A percentile compares a stretch with the other conserved stretches of the same genome.
These are phyloP conservation scores for Protula sp. DNA, from an alignment of 2,888 invertebrate genomes.

Conservation along the genomic window DNA sequence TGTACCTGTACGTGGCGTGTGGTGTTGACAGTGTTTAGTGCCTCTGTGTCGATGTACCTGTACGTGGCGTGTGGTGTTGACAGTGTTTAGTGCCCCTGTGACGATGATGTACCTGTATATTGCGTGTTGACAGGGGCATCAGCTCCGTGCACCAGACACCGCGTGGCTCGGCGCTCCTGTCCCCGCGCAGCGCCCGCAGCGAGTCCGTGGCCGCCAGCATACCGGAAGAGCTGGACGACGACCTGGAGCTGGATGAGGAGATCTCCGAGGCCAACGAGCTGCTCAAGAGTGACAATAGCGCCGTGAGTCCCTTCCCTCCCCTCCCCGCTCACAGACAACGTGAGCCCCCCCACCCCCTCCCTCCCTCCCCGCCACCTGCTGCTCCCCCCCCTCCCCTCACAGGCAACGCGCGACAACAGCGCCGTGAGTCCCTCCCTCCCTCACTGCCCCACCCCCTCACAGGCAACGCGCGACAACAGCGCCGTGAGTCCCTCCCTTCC, in stretches of 20 bases:
- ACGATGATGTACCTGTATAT: no score
- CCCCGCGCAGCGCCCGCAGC: conserved; percentile 18
- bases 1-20: no score
- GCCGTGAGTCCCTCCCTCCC: conserved; percentile 36
- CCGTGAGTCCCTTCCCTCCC: no score
- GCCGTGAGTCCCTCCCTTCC: conserved; percentile 36
- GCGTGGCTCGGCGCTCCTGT: conserved; percentile 12
- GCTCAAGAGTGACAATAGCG: conserved; percentile 43
- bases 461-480: conserved; percentile 46
- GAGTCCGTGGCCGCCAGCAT: conserved; percentile 29
- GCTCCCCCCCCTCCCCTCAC: background rate
- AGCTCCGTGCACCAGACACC: no score
- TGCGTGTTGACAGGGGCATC: no score
- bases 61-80: no score
- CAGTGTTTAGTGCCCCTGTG: no score
- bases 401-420: conserved; percentile 43
- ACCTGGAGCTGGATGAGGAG: conserved; percentile 43
- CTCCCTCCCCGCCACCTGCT: background rate
- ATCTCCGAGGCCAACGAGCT: conserved; percentile 43
- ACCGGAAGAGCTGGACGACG: conserved; percentile 45
- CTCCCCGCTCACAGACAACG: no score
- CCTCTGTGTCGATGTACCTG: no score
- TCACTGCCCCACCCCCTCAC: no score
- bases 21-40: no score
- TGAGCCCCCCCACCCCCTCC: background rate